A percentile compares a stretch with the other conserved stretches of the same genome.
phyloP scores from a whole-genome alignment of 35 echinoderm and acorn worm genomes.

The Apostichopus californicus region DNA sequence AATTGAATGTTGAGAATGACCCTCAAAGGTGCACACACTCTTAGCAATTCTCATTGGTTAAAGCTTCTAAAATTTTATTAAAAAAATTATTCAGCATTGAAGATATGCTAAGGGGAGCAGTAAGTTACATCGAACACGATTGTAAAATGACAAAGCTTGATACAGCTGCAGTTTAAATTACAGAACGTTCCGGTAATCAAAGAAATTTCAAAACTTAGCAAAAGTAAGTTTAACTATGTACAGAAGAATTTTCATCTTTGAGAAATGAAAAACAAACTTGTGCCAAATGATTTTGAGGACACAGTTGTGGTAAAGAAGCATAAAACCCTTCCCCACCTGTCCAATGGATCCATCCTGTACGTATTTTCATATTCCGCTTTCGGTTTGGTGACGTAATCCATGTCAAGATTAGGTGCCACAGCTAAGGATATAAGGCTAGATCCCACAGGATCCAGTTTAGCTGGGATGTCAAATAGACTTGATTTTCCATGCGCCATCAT shows the following conservation, averaged over 20 bases:
- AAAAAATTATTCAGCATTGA: no score
- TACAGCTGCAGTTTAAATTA: no score
- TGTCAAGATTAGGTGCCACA: slow-evolving; percentile 22
- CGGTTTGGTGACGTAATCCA: background rate
- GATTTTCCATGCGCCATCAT: background rate
- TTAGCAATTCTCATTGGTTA: no score
- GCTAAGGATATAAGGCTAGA: slow-evolving; percentile 29
- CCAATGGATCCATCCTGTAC: slow-evolving; percentile 15
- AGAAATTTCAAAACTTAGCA: no score
- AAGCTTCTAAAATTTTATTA: no score
- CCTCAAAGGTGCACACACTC: no score
- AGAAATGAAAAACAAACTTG: background rate
- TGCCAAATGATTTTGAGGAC: background rate
- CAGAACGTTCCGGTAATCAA: no score
- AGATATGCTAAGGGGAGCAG: no score
- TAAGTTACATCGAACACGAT: no score
- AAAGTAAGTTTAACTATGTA: no score
- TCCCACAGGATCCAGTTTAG: slow-evolving; percentile 24
- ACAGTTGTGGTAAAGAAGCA: background rate
- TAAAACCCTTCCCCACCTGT: background rate
- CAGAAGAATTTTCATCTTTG: background rate
- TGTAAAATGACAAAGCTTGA: no score
- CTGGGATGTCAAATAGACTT: background rate
- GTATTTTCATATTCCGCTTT: slow-evolving; percentile 23
- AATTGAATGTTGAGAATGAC: no score